Base-by-base conservation (phyloP, 2,888 invertebrate genomes). In the Dioctria linearis region DNA sequence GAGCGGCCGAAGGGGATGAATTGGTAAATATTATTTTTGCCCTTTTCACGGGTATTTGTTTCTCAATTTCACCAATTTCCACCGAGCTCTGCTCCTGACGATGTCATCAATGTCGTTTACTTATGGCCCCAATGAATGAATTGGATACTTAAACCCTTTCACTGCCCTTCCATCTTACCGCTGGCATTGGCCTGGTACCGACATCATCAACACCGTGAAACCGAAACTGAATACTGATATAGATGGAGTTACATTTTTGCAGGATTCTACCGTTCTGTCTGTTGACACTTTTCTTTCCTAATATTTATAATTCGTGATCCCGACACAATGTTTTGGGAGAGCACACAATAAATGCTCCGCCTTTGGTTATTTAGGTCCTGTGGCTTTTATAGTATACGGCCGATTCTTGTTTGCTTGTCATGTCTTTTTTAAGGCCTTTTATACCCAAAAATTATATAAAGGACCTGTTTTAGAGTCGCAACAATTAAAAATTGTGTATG, bases 271-370 rank as follows among this genome's bases (percentile, higher is more conserved):
- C 81, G 82, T 43, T 76, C 66, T 25, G 25, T 25, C 25, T 82
- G 83, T 83, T 83, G 83, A 83, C 83, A 83, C 81, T 82, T 82
- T 82, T 69, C 83, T 82, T 80, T 82, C 81, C 83, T 81, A 83
- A 83, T 83, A 83, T 83, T 83, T 83, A 83, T 83, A 83, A 83
- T 83, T 83, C 83, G 82, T 83, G 83, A 83, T 83, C 83, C 82
- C 81, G 82, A 81, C 82, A 78, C 80, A 80, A 78, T 82, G 81
- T 80, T 83, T 80, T 82, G 66, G 78, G 79, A 39, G 75, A 78
- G 82, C 71, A 82, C 76, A 83, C 82, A 83, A 80, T 75, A 71
- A 40, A 11, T n/a, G 63, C 76, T 25, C 75, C 61, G 43, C 59
- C 46, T 42, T 49, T 76, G 76, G 76, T 76, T 76, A 76, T 39